Base-by-base conservation (phyloP, 2,888 invertebrate species). In the Oegoconia quadripuncta region DNA sequence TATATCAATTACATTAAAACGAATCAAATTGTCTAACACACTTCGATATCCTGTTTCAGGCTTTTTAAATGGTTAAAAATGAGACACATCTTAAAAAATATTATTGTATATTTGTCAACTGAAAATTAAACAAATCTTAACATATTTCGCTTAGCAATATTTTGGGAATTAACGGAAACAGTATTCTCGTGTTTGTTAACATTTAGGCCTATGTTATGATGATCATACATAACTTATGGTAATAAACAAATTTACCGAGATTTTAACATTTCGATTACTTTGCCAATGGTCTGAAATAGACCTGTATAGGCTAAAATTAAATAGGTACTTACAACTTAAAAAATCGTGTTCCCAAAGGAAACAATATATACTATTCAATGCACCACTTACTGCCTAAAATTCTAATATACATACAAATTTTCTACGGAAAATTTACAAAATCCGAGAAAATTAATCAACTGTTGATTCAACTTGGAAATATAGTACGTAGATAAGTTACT, bases 81-180 rank as follows among this genome's bases (percentile, higher is more conserved):
- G 38, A 44, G 31, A 43, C 20, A 34, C 39, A 27, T 46, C 60
- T 51, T 68, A 69, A 74, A 79, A 84, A 84, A 84, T 81, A 83
- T 74, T 74, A 74, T 74, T 73, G 75, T 81, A 78, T 84, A 86
- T 86, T 84, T 86, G 83, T 86, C 86, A 86, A 86, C 84, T 79
- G 80, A 78, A 79, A 74, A 79, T 79, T 78, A 82, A 86, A 84
- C 78, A 81, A 81, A 76, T 74, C 75, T 74, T 78, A 80, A 78
- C 62, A 70, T 74, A 74, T 71, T 74, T 74, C 59, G 65, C 78
- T 77, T 82, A 81, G 64, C 69, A 64, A 64, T 76, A 76, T 63
- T 75, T 74, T 65, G 66, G 70, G 61, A 76, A 77, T 74, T 74
- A 81, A 82, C 79, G 75, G 71, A 74, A 75, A 75, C 68, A 64